Percentiles rank a stretch among this genome's conserved stretches.
These are phyloP conservation scores for Anthopleura sola DNA, from an alignment of 64 coral and sea anemone genomes.

Conservation along the genomic window DNA sequence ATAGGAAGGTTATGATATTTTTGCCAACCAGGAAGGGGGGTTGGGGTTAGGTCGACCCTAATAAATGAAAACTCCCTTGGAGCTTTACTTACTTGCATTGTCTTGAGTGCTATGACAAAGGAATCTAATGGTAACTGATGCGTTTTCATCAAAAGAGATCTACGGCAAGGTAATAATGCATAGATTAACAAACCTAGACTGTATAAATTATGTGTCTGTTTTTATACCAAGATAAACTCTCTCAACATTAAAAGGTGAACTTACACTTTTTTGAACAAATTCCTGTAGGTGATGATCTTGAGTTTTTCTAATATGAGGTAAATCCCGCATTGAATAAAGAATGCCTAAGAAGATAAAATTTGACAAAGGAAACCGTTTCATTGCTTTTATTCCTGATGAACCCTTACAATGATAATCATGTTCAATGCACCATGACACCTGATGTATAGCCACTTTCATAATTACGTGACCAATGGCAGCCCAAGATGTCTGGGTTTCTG, in stretches of 20 bases:
- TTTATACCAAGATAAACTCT: too few species aligned
- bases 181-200: too few species aligned
- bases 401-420: neutral
- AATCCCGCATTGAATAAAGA: conserved; percentile 92
- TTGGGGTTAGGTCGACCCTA: too few species aligned
- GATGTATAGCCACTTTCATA: too few species aligned
- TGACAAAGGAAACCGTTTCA: neutral
- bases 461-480: too few species aligned
- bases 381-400: neutral
- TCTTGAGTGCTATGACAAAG: conserved; percentile 80
- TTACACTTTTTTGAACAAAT: conserved; percentile 99
- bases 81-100: conserved; percentile 78
- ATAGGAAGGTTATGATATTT: too few species aligned
- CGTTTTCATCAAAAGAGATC: conserved; percentile 83
- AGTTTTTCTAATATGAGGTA: conserved; percentile 95
- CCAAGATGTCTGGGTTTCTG: too few species aligned
- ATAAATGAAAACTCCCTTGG: too few species aligned
- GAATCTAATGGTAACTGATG: conserved; percentile 84
- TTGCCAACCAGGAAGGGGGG: too few species aligned
- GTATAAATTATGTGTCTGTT: neutral
- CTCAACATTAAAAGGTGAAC: neutral
- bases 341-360: conserved; percentile 41
- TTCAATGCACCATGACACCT: neutral
- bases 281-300: conserved; percentile 98
- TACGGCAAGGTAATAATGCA: conserved; percentile 2